Evolutionary conservation across 2,797 vertebrate species (phyloP).

Genomic region (Rousettus madagascariensis): DNA sequence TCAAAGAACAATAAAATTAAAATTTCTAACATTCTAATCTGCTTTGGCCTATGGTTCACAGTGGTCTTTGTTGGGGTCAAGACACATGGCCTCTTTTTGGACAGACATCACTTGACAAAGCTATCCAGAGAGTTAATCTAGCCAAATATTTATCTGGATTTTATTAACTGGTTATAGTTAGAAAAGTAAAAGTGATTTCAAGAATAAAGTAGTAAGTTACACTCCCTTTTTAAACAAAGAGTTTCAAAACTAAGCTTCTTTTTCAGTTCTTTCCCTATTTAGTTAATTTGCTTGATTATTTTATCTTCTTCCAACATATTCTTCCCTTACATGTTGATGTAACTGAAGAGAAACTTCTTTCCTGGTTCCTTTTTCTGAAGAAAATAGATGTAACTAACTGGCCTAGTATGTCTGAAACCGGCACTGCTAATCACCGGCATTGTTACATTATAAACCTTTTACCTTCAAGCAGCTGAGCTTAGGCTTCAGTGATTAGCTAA

Average conservation of each 20-base stretch:
- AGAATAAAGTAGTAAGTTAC: slow-evolving; percentile 72
- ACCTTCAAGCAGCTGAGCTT: slow-evolving; percentile 5
- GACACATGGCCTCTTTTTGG: background rate
- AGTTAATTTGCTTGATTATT: slow-evolving; percentile 72
- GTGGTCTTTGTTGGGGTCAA: background rate
- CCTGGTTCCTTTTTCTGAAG: slow-evolving; percentile 57
- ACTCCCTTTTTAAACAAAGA: slow-evolving; percentile 62
- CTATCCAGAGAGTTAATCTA: slow-evolving; percentile 26
- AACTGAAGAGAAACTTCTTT: slow-evolving; percentile 60
- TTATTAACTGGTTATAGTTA: slow-evolving; percentile 36
- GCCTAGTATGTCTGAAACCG: background rate
- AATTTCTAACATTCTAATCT: slow-evolving; percentile 36
- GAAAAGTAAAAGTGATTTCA: slow-evolving; percentile 65
- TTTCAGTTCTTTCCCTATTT: slow-evolving; percentile 47
- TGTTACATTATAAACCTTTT: background rate
- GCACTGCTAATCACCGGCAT: background rate
- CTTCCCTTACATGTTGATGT: slow-evolving; percentile 53
- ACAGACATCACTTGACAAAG: background rate
- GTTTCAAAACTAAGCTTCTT: slow-evolving; percentile 35
- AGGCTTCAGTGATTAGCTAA: slow-evolving; percentile 5
- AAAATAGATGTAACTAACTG: slow-evolving; percentile 9
- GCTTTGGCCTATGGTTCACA: background rate
- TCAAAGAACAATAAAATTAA: slow-evolving; percentile 58
- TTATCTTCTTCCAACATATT: slow-evolving; percentile 70
- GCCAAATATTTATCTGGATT: slow-evolving; percentile 52